Conservation (phyloP, 2,113 vertebrate genomes). For the Pampusana beccarii region DNA sequence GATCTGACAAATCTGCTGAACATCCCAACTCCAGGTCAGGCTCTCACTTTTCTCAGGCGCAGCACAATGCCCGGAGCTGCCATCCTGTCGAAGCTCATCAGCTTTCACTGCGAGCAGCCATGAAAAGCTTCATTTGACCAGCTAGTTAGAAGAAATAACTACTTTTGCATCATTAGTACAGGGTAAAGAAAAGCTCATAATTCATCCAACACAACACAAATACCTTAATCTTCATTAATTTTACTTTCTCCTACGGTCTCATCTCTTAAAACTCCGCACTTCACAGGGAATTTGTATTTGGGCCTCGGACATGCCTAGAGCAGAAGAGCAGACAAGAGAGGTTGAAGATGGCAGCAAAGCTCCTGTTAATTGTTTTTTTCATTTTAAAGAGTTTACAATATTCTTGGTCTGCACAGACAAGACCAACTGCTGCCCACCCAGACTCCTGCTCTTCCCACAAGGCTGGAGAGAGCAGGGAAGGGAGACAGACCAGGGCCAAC, state of each 20-base stretch:
- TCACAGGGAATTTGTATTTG: not conserved
- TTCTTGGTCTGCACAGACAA: no score
- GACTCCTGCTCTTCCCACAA: no score
- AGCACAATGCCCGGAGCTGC: accelerated
- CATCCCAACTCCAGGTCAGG: accelerated
- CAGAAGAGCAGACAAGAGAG: not conserved
- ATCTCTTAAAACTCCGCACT: not conserved
- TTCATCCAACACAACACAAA: not conserved
- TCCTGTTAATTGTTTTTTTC: not conserved
- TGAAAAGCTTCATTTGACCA: not conserved
- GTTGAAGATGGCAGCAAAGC: not conserved
- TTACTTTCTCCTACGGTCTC: accelerated
- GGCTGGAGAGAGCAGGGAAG: not conserved
- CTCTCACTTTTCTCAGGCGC: not conserved
- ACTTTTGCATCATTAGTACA: not conserved
- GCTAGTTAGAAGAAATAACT: not conserved
- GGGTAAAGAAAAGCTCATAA: not conserved
- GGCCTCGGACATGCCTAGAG: not conserved
- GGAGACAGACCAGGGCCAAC: not conserved
- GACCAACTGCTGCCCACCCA: no score
- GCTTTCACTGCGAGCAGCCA: accelerated
- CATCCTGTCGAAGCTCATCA: not conserved
- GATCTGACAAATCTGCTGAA: not conserved
- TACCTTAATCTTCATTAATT: not conserved
- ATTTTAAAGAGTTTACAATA: no score